Conservation (phyloP, 2,888 invertebrate species). For the Diaperis boleti region DNA sequence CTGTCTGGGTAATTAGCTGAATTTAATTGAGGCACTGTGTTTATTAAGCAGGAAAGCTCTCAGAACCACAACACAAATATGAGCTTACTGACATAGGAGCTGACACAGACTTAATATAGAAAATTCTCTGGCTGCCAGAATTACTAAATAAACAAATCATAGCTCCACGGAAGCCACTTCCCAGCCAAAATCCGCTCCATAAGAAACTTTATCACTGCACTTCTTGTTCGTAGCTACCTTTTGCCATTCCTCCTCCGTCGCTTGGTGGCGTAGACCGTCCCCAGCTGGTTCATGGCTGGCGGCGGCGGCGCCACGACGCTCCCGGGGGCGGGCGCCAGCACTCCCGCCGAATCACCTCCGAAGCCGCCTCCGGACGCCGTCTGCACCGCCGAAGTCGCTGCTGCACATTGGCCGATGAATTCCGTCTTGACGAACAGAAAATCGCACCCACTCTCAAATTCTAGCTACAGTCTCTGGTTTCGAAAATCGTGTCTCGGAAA, state of each 20-base stretch:
- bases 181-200: too few species aligned
- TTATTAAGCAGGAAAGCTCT: too few species aligned
- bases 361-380: slow-evolving; percentile 54
- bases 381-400: slow-evolving; percentile 54
- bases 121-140: too few species aligned
- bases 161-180: too few species aligned
- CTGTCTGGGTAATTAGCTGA: too few species aligned
- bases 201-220: slow-evolving; percentile 9
- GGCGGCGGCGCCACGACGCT: slow-evolving; percentile 58
- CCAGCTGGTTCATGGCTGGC: slow-evolving; percentile 84
- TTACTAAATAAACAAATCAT: too few species aligned
- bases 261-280: slow-evolving; percentile 97
- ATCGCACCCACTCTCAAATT: slow-evolving; percentile 1
- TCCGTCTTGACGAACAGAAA: slow-evolving; percentile 59
- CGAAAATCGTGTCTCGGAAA: background rate
- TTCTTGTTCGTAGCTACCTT: slow-evolving; percentile 74
- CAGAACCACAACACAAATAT: too few species aligned
- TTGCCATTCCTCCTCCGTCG: slow-evolving; percentile 94
- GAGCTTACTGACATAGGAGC: too few species aligned
- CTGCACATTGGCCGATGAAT: slow-evolving; percentile 64
- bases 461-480: too few species aligned
- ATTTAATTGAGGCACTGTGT: too few species aligned
- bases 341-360: slow-evolving; percentile 61
- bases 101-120: too few species aligned
- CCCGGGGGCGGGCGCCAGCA: slow-evolving; percentile 57